Evolutionary conservation across 1,140 invertebrate genomes (phyloP).

Genomic region (Plutomurus gul): DNA sequence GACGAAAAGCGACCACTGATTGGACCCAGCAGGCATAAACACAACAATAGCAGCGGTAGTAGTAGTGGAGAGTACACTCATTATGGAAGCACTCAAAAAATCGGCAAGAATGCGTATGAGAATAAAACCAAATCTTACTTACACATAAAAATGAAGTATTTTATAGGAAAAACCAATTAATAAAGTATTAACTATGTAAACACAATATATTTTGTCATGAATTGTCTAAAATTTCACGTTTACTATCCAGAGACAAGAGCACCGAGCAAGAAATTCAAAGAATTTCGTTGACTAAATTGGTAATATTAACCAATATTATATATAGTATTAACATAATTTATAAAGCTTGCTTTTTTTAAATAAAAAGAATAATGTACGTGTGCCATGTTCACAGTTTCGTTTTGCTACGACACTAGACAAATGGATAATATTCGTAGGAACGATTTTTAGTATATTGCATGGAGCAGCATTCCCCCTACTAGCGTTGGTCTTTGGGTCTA

Average conservation of each 20-base stretch:
- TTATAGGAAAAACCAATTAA: not conserved
- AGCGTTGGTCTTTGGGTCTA: conserved; percentile 70
- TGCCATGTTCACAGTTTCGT: conserved; percentile 61
- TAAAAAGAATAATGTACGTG: too few species aligned
- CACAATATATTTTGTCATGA: not conserved
- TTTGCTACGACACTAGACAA: conserved; percentile 66
- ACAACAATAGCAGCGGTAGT: not conserved
- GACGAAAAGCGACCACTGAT: not conserved
- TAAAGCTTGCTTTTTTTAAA: not conserved
- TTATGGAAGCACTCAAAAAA: not conserved
- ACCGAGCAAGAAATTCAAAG: conserved; percentile 6
- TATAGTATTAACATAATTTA: not conserved
- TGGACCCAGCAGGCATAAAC: not conserved
- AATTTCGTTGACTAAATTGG: conserved; percentile 31
- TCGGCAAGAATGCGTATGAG: not conserved
- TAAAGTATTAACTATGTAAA: not conserved
- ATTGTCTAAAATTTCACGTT: not conserved
- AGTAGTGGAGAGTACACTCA: not conserved
- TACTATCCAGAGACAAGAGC: not conserved
- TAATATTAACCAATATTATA: not conserved
- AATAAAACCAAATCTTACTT: too few species aligned
- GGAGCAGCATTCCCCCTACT: conserved; percentile 69
- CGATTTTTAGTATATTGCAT: conserved; percentile 64
- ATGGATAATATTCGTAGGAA: conserved; percentile 64
- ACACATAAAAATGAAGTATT: too few species aligned